Evolutionary conservation across 2,888 invertebrate genomes (phyloP), one percentile per base, ranked within the genome.

Genomic region (Drosophila robusta): DNA sequence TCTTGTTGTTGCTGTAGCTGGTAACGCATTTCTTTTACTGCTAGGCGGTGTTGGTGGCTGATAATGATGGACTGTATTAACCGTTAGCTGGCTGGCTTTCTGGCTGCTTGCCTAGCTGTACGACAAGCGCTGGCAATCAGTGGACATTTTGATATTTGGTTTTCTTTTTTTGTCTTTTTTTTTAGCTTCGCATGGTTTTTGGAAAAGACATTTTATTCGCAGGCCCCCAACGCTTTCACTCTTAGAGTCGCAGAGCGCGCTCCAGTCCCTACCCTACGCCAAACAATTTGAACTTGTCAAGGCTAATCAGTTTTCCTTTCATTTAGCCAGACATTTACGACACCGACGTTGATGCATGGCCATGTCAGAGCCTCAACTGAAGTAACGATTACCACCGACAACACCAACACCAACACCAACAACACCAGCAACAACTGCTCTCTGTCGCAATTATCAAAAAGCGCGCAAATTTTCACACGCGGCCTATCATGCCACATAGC

Each of bases 21-120:
- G 81, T 65, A 85, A 79, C 83, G 88, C 88, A 88, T 88, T 87
- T 87, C 84, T 81, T 73, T 76, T 68, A 71, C 76, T 78, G 70
- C 77, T 69, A 63, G 69, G 78, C 65, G 69, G 78, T 66, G 78
- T 70, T 75, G 75, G 73, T 64, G 73, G 72, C 70, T 84, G 87
- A 89, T 89, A 88, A 88, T 88, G 90, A 88, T 89, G 87, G 90
- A 89, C 88, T 83, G 89, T 85, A 85, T 89, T 89, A 90, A 89
- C 87, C 90, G 87, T 88, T 88, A 89, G 79, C 50, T 57, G 52
- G 56, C 61, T 66, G 44, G 47, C 70, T 63, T 47, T 62, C 49
- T 61, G 41, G 41, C 67, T 60, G 26, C 2, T 51, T 54, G 39
- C 62, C 50, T 63, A 68, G 63, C 65, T 50, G 76, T 71, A 66